Evolutionary conservation across 2,888 invertebrate species (phyloP), one percentile per base, ranked within the genome.

Genomic region (Pyrrhia umbra): DNA sequence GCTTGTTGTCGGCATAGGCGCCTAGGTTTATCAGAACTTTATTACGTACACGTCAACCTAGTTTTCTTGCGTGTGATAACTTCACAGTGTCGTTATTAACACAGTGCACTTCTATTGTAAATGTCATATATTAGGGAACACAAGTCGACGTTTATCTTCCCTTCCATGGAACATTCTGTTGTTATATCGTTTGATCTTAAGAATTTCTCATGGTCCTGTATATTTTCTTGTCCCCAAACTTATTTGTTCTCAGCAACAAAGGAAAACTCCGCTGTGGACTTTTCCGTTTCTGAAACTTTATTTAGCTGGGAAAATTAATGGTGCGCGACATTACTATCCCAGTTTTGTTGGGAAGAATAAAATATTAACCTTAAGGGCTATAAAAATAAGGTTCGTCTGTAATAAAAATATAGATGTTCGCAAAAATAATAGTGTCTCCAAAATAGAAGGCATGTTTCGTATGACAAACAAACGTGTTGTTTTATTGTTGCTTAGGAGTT

Each of bases 271-370:
- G 23, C 51, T 63, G 76, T 79, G 70, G 80, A 81, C 77, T 79
- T 77, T 75, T 76, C 77, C 76, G 70, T 77, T 64, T 70, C 72
- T 76, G 73, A 67, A 77, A 74, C 79, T 81, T 83, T 82, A 81
- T 83, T 82, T 79, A 66, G 75, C 60, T 65, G 66, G 47, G 66
- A 71, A 67, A 76, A 82, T 81, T 73, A 73, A 81, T 82, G 71
- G 79, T 50, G 75, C 67, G 73, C 52, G 71, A 69, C 77, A 68
- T 79, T 67, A 71, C 70, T 81, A 70, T 81, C 79, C 55, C 59
- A 47, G 60, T 74, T 73, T 66, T 67, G 59, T 57, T 60, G 20
- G 46, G 20, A 64, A 62, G 5, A 64, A 72, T 78, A 75, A 58
- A 72, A 60, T 71, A 47, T 70, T 77, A 75, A 75, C 79, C 72